Percentiles rank a stretch among this genome's conserved stretches.
phyloP scores from a whole-genome alignment of 2,797 vertebrate genomes.

The Aselliscus stoliczkanus region DNA sequence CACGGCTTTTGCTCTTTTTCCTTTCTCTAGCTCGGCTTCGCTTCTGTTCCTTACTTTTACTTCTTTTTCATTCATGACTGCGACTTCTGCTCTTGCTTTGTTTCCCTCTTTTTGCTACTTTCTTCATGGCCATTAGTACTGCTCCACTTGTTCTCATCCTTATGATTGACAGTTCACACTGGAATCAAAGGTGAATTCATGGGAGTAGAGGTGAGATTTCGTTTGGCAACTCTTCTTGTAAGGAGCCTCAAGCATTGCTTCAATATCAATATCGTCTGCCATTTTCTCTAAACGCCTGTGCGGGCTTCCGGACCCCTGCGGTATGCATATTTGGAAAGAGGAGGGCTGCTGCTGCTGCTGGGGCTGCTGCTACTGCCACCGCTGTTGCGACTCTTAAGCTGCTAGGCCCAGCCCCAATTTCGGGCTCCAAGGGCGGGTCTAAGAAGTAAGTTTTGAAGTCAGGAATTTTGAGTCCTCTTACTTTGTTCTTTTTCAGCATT shows the following conservation, averaged over 20 bases:
- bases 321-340: too few relatives aligned
- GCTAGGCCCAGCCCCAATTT: too few relatives aligned
- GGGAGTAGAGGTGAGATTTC: conserved; percentile 99
- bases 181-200: conserved; percentile 99
- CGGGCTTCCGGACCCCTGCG: too few relatives aligned
- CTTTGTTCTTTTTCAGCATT: neutral
- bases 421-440: too few relatives aligned
- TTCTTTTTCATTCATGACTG: conserved; percentile 91
- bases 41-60: conserved; percentile 90
- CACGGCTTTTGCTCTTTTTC: conserved; percentile 92
- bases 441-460: conserved; percentile 23
- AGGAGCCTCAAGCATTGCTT: conserved; percentile 98
- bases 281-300: conserved; percentile 87
- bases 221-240: conserved; percentile 99
- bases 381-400: too few relatives aligned
- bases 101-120: conserved; percentile 94
- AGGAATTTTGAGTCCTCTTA: neutral
- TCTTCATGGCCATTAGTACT: conserved; percentile 95
- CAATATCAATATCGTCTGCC: conserved; percentile 99
- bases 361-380: too few relatives aligned
- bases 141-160: conserved; percentile 97
- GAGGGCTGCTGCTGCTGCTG: too few relatives aligned
- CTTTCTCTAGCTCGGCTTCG: conserved; percentile 90
- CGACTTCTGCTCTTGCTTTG: conserved; percentile 96
- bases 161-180: conserved; percentile 99